Evolutionary conservation across 2,797 vertebrate species (phyloP), one percentile per base, ranked within the genome.

Genomic region (Phalloptychus januarius): DNA sequence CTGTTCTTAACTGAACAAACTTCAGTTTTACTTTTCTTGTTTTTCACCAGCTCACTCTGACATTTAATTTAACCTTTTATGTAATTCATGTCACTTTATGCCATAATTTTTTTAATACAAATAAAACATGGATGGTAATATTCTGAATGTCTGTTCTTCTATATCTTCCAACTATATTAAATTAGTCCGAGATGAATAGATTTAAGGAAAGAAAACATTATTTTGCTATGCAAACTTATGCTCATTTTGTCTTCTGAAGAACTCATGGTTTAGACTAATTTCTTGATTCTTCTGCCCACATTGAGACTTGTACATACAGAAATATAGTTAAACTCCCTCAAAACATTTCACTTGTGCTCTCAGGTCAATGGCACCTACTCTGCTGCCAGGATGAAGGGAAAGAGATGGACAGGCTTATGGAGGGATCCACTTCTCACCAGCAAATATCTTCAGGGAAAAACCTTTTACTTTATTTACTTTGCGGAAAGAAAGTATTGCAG

Each of bases 311-410:
- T 76, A 83, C 70, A 88, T 25, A 82, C 71, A 78, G 31, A 13
- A 2, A 25, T 77, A 67, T 28, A 79, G 75, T 87, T 77, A 80
- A 87, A 87, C 78, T 78, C 81, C 80, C 56, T 82, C 28, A 80
- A 76, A 84, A 77, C 88, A 88, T 78, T 87, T 72, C 54, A 81
- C 75, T 73, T 81, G 63, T 69, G 78, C 77, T 79, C 77, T 84
- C 63, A 65, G 72, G 67, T 75, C 25, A 13, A 40, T 79, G 75
- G 77, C 77, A 83, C 54, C 56, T 48, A 45, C 63, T 63, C 72
- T 23, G 42, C 80, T 78, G 76, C 82, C 78, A 40, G 40, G 25
- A 72, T 63, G 61, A 78, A 81, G 4, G 18, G 75, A 78, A 75
- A 63, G 38, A 83, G 36, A 81, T 71, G 48, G 45, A 65, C 67